phyloP scores from a whole-genome alignment of 2,113 vertebrate genomes.

The Dicrurus megarhynchus region DNA sequence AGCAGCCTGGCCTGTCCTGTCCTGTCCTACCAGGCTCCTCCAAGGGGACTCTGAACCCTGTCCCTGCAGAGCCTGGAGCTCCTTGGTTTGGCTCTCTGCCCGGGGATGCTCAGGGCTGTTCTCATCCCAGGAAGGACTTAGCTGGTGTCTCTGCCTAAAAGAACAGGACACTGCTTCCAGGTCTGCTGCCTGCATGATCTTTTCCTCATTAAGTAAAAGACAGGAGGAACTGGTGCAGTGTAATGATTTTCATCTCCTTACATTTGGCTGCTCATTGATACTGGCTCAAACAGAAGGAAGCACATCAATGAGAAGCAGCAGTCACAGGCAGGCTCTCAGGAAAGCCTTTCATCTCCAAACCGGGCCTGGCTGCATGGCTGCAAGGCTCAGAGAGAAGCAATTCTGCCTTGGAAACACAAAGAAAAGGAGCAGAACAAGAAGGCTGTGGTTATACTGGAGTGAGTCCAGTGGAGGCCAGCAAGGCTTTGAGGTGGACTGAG shows the following conservation, averaged over 20 bases:
- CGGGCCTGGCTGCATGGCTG: background rate
- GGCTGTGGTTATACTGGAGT: background rate
- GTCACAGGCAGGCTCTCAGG: background rate
- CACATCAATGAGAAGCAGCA: background rate
- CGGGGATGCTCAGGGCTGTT: background rate
- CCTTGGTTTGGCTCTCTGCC: background rate
- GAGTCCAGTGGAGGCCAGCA: background rate
- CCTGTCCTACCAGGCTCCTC: background rate
- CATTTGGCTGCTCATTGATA: background rate
- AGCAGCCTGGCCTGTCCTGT: background rate
- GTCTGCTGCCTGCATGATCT: background rate
- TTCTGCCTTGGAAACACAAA: background rate
- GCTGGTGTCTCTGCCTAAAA: background rate
- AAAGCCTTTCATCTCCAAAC: background rate
- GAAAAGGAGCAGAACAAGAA: background rate
- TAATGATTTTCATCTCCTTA: background rate
- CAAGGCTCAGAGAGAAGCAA: background rate
- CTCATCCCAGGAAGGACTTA: background rate
- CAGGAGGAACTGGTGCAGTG: background rate
- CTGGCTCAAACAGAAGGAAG: background rate
- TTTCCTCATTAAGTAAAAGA: background rate
- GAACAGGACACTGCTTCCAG: background rate
- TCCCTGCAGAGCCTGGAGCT: background rate
- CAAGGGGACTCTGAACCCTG: background rate
- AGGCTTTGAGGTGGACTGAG: background rate